Evolutionary conservation across 2,797 vertebrate genomes (phyloP), one percentile per base, ranked within the genome.

Genomic region (Pelochelys cantorii): DNA sequence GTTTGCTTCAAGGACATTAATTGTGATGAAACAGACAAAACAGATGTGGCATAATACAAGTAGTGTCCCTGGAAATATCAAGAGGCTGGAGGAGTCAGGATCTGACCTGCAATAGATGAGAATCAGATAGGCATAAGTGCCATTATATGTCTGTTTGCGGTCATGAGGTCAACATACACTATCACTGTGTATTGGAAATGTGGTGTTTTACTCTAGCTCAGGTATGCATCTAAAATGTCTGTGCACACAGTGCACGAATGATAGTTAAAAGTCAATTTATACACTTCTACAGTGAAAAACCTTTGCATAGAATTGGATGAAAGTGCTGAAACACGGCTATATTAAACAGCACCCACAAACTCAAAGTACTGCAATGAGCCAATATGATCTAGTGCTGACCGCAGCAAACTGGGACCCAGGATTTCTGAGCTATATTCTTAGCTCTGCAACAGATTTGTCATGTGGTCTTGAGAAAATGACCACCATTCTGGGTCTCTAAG

Each of bases 241-340:
- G 0, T 78, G 37, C 82, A 65, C n/a, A 22, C 2, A 74, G 55
- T 29, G 68, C 71, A 75, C 55, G 27, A 79, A 54, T 12, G 60
- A 81, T n/a, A 34, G 25, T 59, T 88, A 53, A 86, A 54, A 93
- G 87, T 13, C 59, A 5, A 0, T 29, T 23, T 56, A 18, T 52
- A 85, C 86, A 52, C 23, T 79, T 1, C 7, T 52, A 10, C 11
- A 71, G 65, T 89, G 92, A 88, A 90, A 85, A 89, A 48, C 59
- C 68, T 37, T 71, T 20, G n/a, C 31, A 71, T 8, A 57, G 74
- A 27, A 7, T 74, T 92, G 60, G 22, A 83, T 11, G 77, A 80
- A 89, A 86, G 17, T 37, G 77, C 65, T 89, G 84, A 80, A 84
- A 10, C 34, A 65, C 81, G 4, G 18, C 10, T 11, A 17, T 29